These are phyloP conservation scores for Latrodectus elegans DNA, from an alignment of 2,888 invertebrate genomes.

Conservation along the genomic window DNA sequence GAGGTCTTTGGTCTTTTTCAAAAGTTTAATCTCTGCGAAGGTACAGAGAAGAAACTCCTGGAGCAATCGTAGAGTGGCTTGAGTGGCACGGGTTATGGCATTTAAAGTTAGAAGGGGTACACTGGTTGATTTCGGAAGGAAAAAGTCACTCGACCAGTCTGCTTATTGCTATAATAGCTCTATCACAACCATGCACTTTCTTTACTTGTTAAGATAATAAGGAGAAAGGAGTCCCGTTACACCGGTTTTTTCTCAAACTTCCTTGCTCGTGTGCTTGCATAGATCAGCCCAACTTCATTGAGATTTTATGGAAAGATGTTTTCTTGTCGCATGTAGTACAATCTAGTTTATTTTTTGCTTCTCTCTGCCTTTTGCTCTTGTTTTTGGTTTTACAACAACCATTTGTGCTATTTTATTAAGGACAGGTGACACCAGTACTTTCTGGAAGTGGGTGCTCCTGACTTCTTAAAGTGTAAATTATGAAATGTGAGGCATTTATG, in stretches of 20 bases:
- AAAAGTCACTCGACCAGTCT: constrained; percentile 54
- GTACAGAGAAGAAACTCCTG: neutral
- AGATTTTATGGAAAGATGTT: neutral
- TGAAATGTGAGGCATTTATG: too few species aligned
- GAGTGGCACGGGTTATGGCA: constrained; percentile 1
- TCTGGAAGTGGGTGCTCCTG: too few species aligned
- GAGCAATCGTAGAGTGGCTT: neutral
- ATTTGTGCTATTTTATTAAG: too few species aligned
- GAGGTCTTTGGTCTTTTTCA: constrained; percentile 3
- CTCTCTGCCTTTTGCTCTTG: too few species aligned
- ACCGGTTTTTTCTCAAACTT: constrained; percentile 57
- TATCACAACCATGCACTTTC: constrained; percentile 35
- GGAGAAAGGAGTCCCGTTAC: constrained; percentile 55
- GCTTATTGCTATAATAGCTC: constrained; percentile 18
- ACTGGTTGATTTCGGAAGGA: constrained; percentile 19
- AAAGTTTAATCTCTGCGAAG: neutral
- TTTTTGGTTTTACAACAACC: too few species aligned
- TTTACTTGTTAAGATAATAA: constrained; percentile 40
- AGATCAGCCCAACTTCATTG: constrained; percentile 29
- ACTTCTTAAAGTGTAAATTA: too few species aligned
- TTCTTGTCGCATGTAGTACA: too few species aligned
- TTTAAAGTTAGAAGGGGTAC: constrained; percentile 12
- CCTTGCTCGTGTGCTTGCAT: constrained; percentile 44
- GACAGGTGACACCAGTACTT: too few species aligned
- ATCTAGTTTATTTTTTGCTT: too few species aligned